Evolutionary conservation across 1,140 invertebrate species (phyloP).

Genomic region (Pomacea maculata): DNA sequence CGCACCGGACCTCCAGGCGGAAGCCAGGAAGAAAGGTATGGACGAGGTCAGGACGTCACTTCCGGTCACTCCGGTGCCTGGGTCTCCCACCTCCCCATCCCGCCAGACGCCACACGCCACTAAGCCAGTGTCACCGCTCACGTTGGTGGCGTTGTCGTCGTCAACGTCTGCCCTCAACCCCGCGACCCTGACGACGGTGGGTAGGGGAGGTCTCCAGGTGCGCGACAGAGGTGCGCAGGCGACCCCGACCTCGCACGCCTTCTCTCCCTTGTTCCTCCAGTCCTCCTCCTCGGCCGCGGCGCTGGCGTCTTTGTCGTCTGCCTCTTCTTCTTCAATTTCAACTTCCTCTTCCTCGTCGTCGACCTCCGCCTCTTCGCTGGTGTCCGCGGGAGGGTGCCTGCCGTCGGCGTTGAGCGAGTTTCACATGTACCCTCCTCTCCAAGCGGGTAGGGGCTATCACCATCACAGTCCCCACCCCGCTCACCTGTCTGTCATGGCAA

Average conservation of each 20-base stretch:
- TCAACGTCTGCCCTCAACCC: no score
- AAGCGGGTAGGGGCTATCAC: slow-evolving; percentile 11
- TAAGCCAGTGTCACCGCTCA: neutral
- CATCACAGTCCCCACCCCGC: neutral
- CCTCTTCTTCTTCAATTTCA: neutral
- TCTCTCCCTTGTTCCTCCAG: neutral
- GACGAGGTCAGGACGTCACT: no score
- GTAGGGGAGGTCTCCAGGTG: neutral
- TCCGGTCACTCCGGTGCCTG: no score
- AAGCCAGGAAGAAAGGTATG: no score
- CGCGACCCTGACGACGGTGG: neutral
- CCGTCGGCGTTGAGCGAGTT: slow-evolving; percentile 7
- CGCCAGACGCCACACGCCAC: no score
- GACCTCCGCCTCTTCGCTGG: slow-evolving; percentile 1
- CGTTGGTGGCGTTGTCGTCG: slow-evolving; percentile 5
- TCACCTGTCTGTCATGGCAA: neutral
- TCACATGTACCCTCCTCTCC: slow-evolving; percentile 20
- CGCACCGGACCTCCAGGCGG: neutral
- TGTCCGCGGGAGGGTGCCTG: neutral
- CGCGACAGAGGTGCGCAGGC: slow-evolving; percentile 7
- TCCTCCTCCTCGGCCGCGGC: no score
- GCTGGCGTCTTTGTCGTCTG: neutral
- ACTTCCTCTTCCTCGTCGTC: slow-evolving; percentile 7
- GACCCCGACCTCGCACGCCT: neutral
- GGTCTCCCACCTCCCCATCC: no score